Evolutionary conservation across 2,888 invertebrate species (phyloP), one percentile per base, ranked within the genome.

Genomic region (Portevinia maculata): DNA sequence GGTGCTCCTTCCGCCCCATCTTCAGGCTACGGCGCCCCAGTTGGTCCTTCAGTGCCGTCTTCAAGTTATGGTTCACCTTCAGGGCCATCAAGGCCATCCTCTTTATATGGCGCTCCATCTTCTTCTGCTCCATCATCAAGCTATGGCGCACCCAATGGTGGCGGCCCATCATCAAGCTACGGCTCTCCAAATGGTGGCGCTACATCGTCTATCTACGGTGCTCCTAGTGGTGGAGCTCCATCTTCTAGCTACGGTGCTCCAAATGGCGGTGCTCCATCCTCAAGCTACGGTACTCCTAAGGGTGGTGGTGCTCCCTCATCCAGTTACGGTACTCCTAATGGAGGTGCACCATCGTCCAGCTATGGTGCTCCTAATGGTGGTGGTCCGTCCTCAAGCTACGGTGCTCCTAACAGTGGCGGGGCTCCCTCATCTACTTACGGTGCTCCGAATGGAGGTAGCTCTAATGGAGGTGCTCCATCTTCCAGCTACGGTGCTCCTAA

Each of bases 191-290:
- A 24, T 5, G 24, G 24, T 24, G 24, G 90, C 64, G 88, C 15
- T 19, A 73, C 70, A 39, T 75, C 78, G 1, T 50, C 74, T 1
- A 75, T 53, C 15, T 84, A 79, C 39, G 71, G 75, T 8, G 50
- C 86, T 78, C 85, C 84, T 8, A 69, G 69, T 0, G 46, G 73
- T 85, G 84, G 84, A 1, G 84, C 28, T n/a, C 87, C 86, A 0
- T 92, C 92, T 0, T 91, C 91, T 21, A 87, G 89, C 85, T 93
- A 93, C 84, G 92, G 92, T 3, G 91, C 92, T 0, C 91, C 92
- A 86, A 71, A 62, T 30, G 65, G 24, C 17, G 19, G 60, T 6
- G 34, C 41, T 4, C 87, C 86, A 6, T 85, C 86, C 0, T 57
- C 81, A 1, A 85, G 87, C 50, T 90, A 88, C 60, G 88, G 91